phyloP scores from a whole-genome alignment of 2,797 vertebrate species.

The Mastacembelus armatus region DNA sequence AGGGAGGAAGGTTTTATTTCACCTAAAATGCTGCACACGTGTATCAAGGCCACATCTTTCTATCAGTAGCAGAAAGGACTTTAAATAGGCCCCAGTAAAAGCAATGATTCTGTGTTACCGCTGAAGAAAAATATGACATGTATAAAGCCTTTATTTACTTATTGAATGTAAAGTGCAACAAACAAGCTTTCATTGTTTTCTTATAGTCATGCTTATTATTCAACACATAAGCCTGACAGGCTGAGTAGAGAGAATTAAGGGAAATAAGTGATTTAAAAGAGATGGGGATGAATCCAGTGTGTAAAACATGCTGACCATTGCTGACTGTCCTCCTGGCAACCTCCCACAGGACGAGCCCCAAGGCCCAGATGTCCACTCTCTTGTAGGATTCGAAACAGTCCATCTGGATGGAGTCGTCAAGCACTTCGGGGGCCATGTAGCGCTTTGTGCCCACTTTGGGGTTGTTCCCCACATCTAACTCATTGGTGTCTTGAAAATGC shows the following conservation, averaged over 20 bases:
- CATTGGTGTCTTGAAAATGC: constrained; percentile 98
- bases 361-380: constrained; percentile 97
- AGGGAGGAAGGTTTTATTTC: constrained; percentile 62
- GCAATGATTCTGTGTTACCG: not conserved
- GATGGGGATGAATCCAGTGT: no score
- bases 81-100: constrained; percentile 8
- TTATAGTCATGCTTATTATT: not conserved
- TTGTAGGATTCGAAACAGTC: constrained; percentile 98
- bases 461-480: constrained; percentile 96
- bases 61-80: constrained; percentile 29
- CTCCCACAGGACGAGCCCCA: constrained; percentile 97
- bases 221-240: not conserved
- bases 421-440: constrained; percentile 97
- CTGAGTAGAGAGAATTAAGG: not conserved
- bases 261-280: not conserved
- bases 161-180: not conserved
- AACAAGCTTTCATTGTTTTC: not conserved
- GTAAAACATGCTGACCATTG: constrained; percentile 89
- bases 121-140: not conserved
- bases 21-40: constrained; percentile 35
- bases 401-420: constrained; percentile 96
- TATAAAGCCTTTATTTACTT: not conserved
- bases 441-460: constrained; percentile 98
- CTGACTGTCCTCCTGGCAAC: constrained; percentile 95
- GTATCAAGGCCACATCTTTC: constrained; percentile 18